Conservation (phyloP, 2,113 vertebrate genomes). For the Nematolebias whitei region DNA sequence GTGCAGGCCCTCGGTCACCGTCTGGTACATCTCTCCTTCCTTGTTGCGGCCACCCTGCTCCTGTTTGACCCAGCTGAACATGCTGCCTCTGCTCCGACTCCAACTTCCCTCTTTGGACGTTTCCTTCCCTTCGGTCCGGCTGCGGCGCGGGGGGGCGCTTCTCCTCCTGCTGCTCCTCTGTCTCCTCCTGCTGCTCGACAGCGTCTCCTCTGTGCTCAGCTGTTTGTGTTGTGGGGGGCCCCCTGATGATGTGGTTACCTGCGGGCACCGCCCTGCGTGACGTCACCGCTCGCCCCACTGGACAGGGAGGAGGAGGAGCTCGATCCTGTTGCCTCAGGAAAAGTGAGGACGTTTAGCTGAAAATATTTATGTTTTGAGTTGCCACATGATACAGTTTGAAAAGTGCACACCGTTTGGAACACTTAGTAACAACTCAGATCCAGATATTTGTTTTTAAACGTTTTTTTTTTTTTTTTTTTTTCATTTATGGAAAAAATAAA, state of each 20-base stretch:
- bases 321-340: background rate
- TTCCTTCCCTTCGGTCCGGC: slow-evolving; percentile 17
- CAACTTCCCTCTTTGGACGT: slow-evolving; percentile 62
- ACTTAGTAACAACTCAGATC: too few relatives aligned
- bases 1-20: slow-evolving; percentile 81
- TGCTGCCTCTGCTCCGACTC: slow-evolving; percentile 21
- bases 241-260: slow-evolving; percentile 46
- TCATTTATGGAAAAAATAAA: too few relatives aligned
- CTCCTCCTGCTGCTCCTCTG: background rate
- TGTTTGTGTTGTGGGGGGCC: background rate
- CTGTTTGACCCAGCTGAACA: slow-evolving; percentile 83
- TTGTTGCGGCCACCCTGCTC: slow-evolving; percentile 78
- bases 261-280: slow-evolving; percentile 54
- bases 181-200: background rate
- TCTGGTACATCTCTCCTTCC: slow-evolving; percentile 82
- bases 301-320: too few relatives aligned
- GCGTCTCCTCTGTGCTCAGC: slow-evolving; percentile 3
- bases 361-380: too few relatives aligned
- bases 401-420: too few relatives aligned
- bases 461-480: too few relatives aligned
- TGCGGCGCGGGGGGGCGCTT: too few relatives aligned
- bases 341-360: too few relatives aligned
- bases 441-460: too few relatives aligned
- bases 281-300: background rate
- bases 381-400: too few relatives aligned